These are phyloP conservation scores for Mechanitis messenoides DNA, from an alignment of 2,888 invertebrate genomes.

Conservation along the genomic window DNA sequence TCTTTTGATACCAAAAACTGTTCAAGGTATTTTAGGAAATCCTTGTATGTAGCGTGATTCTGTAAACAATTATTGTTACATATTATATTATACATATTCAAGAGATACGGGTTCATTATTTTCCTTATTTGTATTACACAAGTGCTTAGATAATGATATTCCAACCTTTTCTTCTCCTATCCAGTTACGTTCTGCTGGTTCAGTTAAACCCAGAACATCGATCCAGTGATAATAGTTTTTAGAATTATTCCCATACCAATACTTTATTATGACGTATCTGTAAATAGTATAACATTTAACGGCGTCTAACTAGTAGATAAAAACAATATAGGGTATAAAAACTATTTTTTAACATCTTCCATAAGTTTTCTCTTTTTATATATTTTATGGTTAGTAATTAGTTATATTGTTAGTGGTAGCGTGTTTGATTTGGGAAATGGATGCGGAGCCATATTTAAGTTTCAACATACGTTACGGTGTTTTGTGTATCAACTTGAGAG, in stretches of 20 bases:
- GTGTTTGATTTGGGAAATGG: too few species aligned
- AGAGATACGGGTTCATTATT: neutral
- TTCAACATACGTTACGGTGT: too few species aligned
- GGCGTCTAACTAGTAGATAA: too few species aligned
- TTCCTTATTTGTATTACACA: neutral
- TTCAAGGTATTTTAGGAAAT: constrained; percentile 81
- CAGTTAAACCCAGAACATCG: constrained; percentile 79
- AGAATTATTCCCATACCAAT: constrained; percentile 84
- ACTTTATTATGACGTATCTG: constrained; percentile 86
- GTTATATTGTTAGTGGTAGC: too few species aligned
- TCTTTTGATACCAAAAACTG: constrained; percentile 75
- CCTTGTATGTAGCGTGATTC: constrained; percentile 82
- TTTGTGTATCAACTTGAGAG: too few species aligned
- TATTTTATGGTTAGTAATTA: too few species aligned
- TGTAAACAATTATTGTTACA: constrained; percentile 37
- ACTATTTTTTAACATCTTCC: too few species aligned
- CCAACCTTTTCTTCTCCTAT: constrained; percentile 76
- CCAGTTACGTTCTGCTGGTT: constrained; percentile 86
- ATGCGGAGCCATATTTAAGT: too few species aligned
- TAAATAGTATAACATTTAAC: neutral
- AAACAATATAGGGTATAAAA: too few species aligned
- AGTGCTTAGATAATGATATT: neutral
- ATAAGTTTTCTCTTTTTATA: too few species aligned
- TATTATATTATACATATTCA: too few species aligned
- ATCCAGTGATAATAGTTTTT: constrained; percentile 85